Evolutionary conservation across 2,797 vertebrate genomes (phyloP).

Genomic region (Chaetodon trifasciatus): DNA sequence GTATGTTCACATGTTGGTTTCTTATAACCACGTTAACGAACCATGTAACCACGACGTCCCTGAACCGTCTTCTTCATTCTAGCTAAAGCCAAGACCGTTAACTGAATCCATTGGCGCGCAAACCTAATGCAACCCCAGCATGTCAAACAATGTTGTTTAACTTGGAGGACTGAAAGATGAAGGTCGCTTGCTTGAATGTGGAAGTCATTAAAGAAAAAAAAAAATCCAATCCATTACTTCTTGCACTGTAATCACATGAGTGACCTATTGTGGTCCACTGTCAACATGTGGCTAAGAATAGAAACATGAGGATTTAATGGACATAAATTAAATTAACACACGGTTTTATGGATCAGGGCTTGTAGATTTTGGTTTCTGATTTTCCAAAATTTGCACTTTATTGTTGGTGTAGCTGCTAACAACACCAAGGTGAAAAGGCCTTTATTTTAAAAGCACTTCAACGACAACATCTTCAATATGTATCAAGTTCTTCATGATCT

Average conservation of each 20-base stretch:
- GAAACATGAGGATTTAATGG: neutral
- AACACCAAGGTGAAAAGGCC: neutral
- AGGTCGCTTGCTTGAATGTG: neutral
- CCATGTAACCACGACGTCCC: too few species aligned
- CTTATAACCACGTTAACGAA: neutral
- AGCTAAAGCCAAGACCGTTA: too few species aligned
- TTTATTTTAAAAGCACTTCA: neutral
- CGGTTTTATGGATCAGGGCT: too few species aligned
- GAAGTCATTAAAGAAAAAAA: neutral
- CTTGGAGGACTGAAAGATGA: neutral
- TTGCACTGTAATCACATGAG: neutral
- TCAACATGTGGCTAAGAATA: neutral
- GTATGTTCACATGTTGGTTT: neutral
- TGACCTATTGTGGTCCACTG: accelerated
- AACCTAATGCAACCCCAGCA: neutral
- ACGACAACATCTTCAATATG: neutral
- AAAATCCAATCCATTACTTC: neutral
- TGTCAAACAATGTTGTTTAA: neutral
- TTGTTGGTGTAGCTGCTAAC: neutral
- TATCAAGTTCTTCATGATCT: neutral
- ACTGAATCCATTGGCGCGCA: neutral
- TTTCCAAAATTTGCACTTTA: neutral
- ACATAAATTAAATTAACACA: neutral
- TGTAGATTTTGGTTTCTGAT: neutral
- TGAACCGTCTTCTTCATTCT: too few species aligned